A percentile compares a stretch with the other conserved stretches of the same genome.
These are phyloP conservation scores for Allacma fusca DNA, from an alignment of 2,888 invertebrate species.

Conservation along the genomic window DNA sequence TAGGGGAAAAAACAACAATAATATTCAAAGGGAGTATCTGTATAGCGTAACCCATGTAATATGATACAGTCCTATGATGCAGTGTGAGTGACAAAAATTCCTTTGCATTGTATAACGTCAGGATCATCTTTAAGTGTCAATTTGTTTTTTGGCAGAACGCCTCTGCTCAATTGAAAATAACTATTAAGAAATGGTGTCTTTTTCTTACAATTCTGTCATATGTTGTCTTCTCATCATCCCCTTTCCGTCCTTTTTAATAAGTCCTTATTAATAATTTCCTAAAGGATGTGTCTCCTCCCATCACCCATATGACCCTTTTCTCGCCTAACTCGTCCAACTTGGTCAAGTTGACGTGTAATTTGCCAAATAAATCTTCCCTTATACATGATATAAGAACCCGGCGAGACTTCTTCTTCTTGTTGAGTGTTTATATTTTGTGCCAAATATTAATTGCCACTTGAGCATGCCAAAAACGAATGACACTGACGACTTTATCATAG, in stretches of 20 bases:
- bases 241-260: not conserved
- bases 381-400: not conserved
- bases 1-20: conserved; percentile 8
- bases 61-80: not conserved
- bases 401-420: not conserved
- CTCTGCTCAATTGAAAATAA: no score
- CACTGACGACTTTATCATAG: conserved; percentile 11
- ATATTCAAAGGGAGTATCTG: not conserved
- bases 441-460: not conserved
- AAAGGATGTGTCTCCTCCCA: not conserved
- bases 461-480: conserved; percentile 1
- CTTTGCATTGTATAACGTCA: no score
- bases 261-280: not conserved
- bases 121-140: no score
- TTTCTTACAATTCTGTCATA: no score
- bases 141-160: no score
- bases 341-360: not conserved
- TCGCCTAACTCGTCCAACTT: conserved; percentile 12
- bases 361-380: conserved; percentile 5
- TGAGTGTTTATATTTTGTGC: conserved; percentile 6
- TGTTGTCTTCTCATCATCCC: no score
- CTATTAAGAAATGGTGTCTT: no score
- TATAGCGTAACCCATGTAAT: not conserved
- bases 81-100: no score
- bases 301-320: not conserved